Percentiles rank a stretch among this genome's conserved stretches.
Evolutionary conservation across 2,113 vertebrate species (phyloP).

Genomic region (Ptyas mucosa): DNA sequence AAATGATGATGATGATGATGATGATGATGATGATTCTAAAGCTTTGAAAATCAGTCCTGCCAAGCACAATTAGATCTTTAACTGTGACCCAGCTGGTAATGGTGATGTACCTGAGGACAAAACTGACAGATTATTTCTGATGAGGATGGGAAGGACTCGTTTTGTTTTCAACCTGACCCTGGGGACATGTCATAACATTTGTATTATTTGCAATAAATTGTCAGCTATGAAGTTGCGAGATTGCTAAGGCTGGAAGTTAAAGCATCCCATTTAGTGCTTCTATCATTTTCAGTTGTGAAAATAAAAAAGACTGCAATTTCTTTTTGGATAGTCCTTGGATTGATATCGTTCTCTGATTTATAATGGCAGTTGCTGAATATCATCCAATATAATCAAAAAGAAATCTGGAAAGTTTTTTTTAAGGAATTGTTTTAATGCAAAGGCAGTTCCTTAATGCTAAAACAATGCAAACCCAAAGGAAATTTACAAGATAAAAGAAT

Average conservation of each 20-base stretch:
- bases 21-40: constrained; percentile 57
- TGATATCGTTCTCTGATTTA: constrained; percentile 36
- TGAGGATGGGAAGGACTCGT: constrained; percentile 52
- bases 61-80: constrained; percentile 53
- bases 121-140: constrained; percentile 67
- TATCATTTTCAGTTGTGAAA: constrained; percentile 57
- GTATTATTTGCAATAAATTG: constrained; percentile 68
- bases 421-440: constrained; percentile 34
- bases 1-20: neutral
- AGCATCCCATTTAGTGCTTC: constrained; percentile 55
- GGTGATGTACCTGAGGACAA: constrained; percentile 65
- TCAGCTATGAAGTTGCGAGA: constrained; percentile 52
- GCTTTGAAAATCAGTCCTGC: constrained; percentile 56
- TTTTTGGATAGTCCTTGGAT: constrained; percentile 45
- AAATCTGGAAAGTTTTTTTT: constrained; percentile 39
- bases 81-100: constrained; percentile 56
- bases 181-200: constrained; percentile 71
- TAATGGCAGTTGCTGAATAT: constrained; percentile 40
- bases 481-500: constrained; percentile 10
- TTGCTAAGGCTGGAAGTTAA: constrained; percentile 62
- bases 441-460: neutral
- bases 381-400: neutral
- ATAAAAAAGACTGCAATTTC: constrained; percentile 55
- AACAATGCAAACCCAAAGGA: constrained; percentile 22
- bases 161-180: constrained; percentile 68